Base-by-base conservation (phyloP, 2,113 vertebrate species). In the Ctenodactylus gundi region DNA sequence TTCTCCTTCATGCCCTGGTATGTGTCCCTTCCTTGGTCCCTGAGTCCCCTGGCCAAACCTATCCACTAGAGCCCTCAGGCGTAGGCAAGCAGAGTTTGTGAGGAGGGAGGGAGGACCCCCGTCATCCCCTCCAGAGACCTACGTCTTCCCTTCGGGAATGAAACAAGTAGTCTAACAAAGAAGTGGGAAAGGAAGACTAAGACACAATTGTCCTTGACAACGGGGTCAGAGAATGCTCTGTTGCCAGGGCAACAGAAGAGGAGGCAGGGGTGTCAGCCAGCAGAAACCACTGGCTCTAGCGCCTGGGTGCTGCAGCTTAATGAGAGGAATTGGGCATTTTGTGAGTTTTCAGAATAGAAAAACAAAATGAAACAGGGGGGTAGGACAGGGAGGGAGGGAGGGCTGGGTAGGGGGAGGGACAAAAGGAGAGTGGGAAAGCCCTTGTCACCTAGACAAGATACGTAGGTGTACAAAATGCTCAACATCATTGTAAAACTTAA, bases 181-280 rank as follows among this genome's bases (percentile, higher is more conserved):
- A 88, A 91, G 39, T 65, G 8, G 60, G 75, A 88, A 81, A 67
- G 70, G 31, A 75, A 87, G 81, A 73, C 90, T 86, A 53, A 94
- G 78, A 68, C 64, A 57, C 64, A 73, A 89, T n/a, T 86, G 64
- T 80, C 88, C 85, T 70, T 95, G 75, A 89, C 57, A 75, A 77
- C 14, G 0, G 1, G 39, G 64, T 86, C 39, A 2, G 75, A 68
- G 76, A 62, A 65, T 29, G 46, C 29, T 46, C 4, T 31, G 90
- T 96, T 94, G 91, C 94, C 85, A 92, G n/a, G 95, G 93, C 81
- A 93, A 92, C 88, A 34, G 76, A 39, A 51, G 58, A 78, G 36
- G 60, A 4, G 14, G 18, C 31, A 15, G 75, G 18, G 3, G 34
- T 27, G 36, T 3, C 46, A 5, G 25, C 65, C 5, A 12, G 65